Base-by-base conservation (phyloP, 2,113 vertebrate genomes). In the Indri indri region DNA sequence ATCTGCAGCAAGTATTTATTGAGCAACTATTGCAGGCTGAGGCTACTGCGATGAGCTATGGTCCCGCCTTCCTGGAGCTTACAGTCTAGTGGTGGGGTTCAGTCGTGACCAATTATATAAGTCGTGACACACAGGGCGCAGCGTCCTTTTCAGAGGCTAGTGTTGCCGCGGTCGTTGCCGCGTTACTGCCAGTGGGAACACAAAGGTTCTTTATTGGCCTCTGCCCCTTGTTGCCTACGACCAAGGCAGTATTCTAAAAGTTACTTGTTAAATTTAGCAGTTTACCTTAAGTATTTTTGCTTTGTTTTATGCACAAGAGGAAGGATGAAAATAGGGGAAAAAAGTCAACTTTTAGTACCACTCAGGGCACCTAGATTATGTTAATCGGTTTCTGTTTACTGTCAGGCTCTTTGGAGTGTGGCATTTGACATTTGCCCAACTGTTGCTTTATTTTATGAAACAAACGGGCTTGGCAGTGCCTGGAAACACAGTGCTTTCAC, bases 401-500 rank as follows among this genome's bases (percentile, higher is more conserved):
- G 59, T 95, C 77, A 94, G 47, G 20, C 63, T 97, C 81, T 88
- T 80, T 71, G 59, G 37, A 37, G 84, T 71, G 59, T 77, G 94
- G 40, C 91, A 8, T 94, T 97, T 97, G 96, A 94, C 93, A 47
- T 97, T 88, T 93, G 91, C 71, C 88, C 92, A 96, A 96, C 95
- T 97, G 95, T 96, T 96, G 96, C 96, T 89, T 96, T 95, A 63
- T 81, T 90, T 95, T 82, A 27, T 86, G 65, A 94, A 94, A 88
- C 61, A 66, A 37, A 76, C n/a, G 10, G 9, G 47, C 88, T 86
- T 85, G 65, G 71, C 91, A 63, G 77, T 77, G 84, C 52, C 59
- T 92, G 81, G n/a, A 65, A 74, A 57, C 32, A 74, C 84, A 63
- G 25, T 77, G 50, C 14, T 52, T 90, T 93, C 81, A 1, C 89